Evolutionary conservation across 2,113 vertebrate genomes (phyloP).

Genomic region (Dicerorhinus sumatrensis): DNA sequence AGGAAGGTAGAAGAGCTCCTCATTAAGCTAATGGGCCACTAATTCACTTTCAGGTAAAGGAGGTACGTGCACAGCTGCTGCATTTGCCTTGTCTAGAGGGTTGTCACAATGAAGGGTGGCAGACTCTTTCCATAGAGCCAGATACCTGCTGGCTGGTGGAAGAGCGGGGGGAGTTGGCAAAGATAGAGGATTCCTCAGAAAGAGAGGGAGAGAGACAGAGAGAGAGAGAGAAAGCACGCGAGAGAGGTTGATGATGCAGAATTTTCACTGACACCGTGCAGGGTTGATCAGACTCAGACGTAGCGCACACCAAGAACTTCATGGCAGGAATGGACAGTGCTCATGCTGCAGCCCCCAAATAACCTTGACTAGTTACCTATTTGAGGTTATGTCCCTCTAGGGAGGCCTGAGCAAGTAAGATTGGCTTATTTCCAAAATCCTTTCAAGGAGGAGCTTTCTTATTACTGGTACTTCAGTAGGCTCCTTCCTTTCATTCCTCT

Average conservation of each 20-base stretch:
- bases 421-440: not conserved
- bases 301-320: not conserved
- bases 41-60: constrained; percentile 84
- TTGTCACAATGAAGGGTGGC: constrained; percentile 77
- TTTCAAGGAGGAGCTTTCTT: not conserved
- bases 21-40: constrained; percentile 84
- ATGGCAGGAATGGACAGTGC: not conserved
- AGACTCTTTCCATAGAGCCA: constrained; percentile 30
- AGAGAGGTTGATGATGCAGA: not conserved
- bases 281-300: not conserved
- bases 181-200: not conserved
- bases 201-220: not conserved
- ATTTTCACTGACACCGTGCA: not conserved
- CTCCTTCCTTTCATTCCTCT: not conserved
- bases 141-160: constrained; percentile 1
- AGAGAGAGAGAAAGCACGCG: not conserved
- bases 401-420: not conserved
- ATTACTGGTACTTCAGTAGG: not conserved
- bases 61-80: constrained; percentile 62
- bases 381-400: not conserved
- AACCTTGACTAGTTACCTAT: not conserved
- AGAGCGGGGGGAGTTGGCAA: not conserved
- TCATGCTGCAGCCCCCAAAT: not conserved
- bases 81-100: constrained; percentile 78
- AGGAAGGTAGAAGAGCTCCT: constrained; percentile 58